Percentiles rank a stretch among this genome's conserved stretches.
phyloP scores from a whole-genome alignment of 1,140 invertebrate genomes.

The Conus ventricosus region DNA sequence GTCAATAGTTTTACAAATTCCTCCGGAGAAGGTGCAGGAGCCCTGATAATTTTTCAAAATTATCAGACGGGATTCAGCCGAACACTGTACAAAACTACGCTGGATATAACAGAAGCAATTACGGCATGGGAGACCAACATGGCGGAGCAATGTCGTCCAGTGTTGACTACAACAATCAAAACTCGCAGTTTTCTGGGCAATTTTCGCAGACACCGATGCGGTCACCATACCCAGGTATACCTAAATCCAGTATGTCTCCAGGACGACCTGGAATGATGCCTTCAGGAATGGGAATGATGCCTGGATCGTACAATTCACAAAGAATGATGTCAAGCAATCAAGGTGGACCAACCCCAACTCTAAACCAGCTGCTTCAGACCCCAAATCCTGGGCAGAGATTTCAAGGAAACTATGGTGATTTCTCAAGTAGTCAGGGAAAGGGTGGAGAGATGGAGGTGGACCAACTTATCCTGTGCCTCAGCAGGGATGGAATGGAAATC shows the following conservation, averaged over 20 bases:
- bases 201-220: constrained; percentile 60
- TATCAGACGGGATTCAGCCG: constrained; percentile 64
- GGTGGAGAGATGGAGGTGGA: constrained; percentile 52
- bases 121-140: constrained; percentile 64
- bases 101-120: constrained; percentile 56
- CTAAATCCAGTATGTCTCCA: constrained; percentile 58
- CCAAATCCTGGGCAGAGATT: constrained; percentile 79
- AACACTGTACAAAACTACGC: constrained; percentile 64
- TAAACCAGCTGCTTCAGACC: constrained; percentile 91
- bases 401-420: constrained; percentile 73
- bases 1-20: constrained; percentile 64
- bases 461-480: constrained; percentile 54
- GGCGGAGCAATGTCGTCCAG: constrained; percentile 62
- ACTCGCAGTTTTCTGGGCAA: constrained; percentile 59
- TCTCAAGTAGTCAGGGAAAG: constrained; percentile 55
- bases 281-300: constrained; percentile 56
- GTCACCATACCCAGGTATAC: constrained; percentile 56
- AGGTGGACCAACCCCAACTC: constrained; percentile 87
- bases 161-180: constrained; percentile 62
- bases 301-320: constrained; percentile 51
- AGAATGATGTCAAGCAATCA: constrained; percentile 80
- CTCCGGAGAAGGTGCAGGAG: constrained; percentile 58
- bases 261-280: constrained; percentile 57
- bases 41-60: constrained; percentile 61
- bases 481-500: constrained; percentile 59